Evolutionary conservation across 1,140 invertebrate genomes (phyloP).

Genomic region (Tribolium castaneum): DNA sequence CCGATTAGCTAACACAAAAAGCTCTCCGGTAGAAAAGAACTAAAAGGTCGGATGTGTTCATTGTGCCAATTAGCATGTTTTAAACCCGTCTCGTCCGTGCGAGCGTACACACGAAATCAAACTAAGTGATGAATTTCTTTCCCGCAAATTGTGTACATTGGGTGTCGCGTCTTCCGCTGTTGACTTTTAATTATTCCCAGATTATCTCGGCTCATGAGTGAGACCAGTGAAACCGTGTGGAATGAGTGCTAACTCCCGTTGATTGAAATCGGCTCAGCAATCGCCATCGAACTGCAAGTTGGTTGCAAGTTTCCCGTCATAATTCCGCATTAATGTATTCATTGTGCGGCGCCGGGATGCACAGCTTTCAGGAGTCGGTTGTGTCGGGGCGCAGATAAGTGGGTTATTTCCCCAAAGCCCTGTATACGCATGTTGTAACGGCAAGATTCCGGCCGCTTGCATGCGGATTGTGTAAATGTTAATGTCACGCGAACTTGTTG

Average conservation of each 20-base stretch:
- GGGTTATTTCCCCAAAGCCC: constrained; percentile 28
- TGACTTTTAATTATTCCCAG: constrained; percentile 4
- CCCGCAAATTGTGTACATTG: background rate
- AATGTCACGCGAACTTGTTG: constrained; percentile 31
- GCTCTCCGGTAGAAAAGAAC: background rate
- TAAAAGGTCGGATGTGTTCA: background rate
- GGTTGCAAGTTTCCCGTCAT: background rate
- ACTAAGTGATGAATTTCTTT: background rate
- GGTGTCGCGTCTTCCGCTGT: background rate
- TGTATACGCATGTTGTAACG: constrained; percentile 13
- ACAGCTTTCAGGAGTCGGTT: background rate
- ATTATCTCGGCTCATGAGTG: background rate
- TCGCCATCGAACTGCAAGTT: background rate
- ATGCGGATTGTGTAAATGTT: constrained; percentile 23
- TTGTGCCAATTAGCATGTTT: background rate
- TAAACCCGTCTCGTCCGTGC: background rate
- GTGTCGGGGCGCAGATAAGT: constrained; percentile 11
- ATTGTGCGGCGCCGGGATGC: constrained; percentile 13
- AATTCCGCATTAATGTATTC: constrained; percentile 9
- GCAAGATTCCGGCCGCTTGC: background rate
- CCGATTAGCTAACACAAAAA: background rate
- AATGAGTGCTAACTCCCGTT: background rate
- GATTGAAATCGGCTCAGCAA: background rate
- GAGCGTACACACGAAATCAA: background rate
- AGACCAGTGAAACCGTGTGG: background rate